phyloP scores from a whole-genome alignment of 2,888 invertebrate genomes.

The Thera obeliscata region DNA sequence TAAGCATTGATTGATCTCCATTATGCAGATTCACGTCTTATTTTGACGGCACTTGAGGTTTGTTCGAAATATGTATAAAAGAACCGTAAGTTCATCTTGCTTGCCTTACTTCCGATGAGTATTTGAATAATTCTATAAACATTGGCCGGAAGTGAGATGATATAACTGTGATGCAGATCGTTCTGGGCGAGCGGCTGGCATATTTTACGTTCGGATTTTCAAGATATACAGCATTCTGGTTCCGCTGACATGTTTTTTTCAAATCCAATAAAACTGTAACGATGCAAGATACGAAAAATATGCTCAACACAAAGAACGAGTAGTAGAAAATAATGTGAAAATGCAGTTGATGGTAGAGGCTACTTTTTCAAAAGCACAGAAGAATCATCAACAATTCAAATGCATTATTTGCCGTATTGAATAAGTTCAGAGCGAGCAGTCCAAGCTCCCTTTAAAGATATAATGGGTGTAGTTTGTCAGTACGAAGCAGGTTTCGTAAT shows the following conservation, averaged over 20 bases:
- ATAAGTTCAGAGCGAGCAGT: constrained; percentile 20
- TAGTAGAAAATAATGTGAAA: constrained; percentile 6
- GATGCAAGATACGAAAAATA: constrained; percentile 10
- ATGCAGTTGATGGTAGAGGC: constrained; percentile 6
- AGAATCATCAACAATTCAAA: constrained; percentile 18
- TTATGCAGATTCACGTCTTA: constrained; percentile 51
- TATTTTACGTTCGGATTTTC: constrained; percentile 43
- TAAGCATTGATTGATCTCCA: constrained; percentile 50
- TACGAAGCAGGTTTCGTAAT: constrained; percentile 51
- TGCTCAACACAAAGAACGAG: not conserved
- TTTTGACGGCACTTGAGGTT: constrained; percentile 54
- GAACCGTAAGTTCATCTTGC: constrained; percentile 33
- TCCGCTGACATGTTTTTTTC: constrained; percentile 21
- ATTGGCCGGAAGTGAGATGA: constrained; percentile 46
- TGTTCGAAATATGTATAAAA: constrained; percentile 37
- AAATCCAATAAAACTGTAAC: constrained; percentile 5
- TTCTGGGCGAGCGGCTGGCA: constrained; percentile 40
- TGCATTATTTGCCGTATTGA: constrained; percentile 11
- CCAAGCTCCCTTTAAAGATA: constrained; percentile 28
- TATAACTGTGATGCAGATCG: constrained; percentile 47
- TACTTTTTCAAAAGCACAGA: constrained; percentile 6
- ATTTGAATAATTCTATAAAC: constrained; percentile 38
- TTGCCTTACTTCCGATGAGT: constrained; percentile 7
- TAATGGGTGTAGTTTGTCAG: constrained; percentile 36
- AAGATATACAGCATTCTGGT: constrained; percentile 16